Evolutionary conservation across 2,113 vertebrate genomes (phyloP), one percentile per base, ranked within the genome.

Genomic region (Alectura lathami): DNA sequence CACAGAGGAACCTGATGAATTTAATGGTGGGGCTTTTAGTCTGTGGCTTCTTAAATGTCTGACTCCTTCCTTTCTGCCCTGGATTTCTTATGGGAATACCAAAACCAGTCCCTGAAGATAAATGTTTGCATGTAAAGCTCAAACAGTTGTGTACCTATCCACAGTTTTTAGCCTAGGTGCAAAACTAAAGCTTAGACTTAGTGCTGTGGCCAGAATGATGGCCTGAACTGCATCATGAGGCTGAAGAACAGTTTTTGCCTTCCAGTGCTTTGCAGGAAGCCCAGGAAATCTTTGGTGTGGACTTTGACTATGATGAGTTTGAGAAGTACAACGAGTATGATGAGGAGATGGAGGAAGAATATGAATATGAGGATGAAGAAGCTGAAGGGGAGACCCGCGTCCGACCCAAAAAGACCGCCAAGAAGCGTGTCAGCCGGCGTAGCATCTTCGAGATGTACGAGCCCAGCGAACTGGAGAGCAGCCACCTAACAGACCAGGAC

Each of bases 401-500:
- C 60, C 98, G 99, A n/a, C 99, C 99, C 84, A 99, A 99, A 74
- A 99, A 99, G 95, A 98, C 99, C 32, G 88, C 98, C 36, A 99
- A 99, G 98, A 99, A 99, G 69, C 98, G 99, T 6, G 98, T 98
- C 83, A 99, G 99, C 23, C 98, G 99, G 3, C 99, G 99, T 74
- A 99, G 99, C 98, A 99, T 99, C 94, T 99, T 99, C 66, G 99
- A 99, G 96, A 98, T 99, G 95, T 99, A 99, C 0, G 99, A 99
- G 91, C 99, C 99, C 85, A 99, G 99, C 12, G 99, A 99, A 96
- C 98, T 99, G 81, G 99, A 99, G 94, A 99, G 99, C 96, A 99
- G 99, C 93, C 99, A 99, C 97, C 98, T 99, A 82, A 99, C 99
- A 0, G 99, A 99, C 96, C 99, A 99, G 96, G 99, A 99, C 97